A percentile compares a stretch with the other conserved stretches of the same genome.
These are phyloP conservation scores for Neoarius graeffei DNA, from an alignment of 2,113 vertebrate genomes.

Conservation along the genomic window DNA sequence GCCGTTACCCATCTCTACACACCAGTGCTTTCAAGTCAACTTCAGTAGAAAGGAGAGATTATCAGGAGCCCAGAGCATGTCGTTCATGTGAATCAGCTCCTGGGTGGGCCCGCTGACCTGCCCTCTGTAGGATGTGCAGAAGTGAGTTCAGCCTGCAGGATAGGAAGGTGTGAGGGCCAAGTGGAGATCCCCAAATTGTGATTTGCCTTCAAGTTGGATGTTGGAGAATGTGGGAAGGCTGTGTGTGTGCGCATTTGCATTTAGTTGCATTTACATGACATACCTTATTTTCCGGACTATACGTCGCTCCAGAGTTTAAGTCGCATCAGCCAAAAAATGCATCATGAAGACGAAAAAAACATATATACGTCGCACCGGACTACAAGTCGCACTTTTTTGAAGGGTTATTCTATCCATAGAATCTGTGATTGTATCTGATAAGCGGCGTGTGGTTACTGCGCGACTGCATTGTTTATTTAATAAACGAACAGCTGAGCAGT, in stretches of 20 bases:
- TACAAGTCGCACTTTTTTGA: no score
- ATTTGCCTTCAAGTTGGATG: slow-evolving; percentile 22
- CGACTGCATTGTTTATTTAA: no score
- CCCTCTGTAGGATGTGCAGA: slow-evolving; percentile 14
- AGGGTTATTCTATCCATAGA: no score
- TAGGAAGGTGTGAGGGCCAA: slow-evolving; percentile 16
- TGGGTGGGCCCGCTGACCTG: slow-evolving; percentile 7
- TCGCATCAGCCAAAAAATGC: no score
- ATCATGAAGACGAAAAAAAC: no score
- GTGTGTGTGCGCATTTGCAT: background rate
- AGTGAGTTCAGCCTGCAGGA: background rate
- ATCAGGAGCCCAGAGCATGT: background rate
- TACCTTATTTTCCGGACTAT: no score
- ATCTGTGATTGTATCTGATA: no score
- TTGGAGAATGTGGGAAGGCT: background rate
- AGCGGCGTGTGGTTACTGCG: no score
- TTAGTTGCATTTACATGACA: background rate
- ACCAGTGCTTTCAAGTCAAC: slow-evolving; percentile 11
- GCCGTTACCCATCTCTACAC: slow-evolving; percentile 17
- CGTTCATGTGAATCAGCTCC: background rate
- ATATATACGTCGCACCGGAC: no score
- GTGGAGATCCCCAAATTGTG: slow-evolving; percentile 20
- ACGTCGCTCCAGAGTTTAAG: no score
- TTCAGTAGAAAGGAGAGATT: slow-evolving; percentile 18
- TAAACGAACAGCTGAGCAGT: no score